Conservation (phyloP, 2,113 vertebrate genomes). For the Notiomystis cincta region DNA sequence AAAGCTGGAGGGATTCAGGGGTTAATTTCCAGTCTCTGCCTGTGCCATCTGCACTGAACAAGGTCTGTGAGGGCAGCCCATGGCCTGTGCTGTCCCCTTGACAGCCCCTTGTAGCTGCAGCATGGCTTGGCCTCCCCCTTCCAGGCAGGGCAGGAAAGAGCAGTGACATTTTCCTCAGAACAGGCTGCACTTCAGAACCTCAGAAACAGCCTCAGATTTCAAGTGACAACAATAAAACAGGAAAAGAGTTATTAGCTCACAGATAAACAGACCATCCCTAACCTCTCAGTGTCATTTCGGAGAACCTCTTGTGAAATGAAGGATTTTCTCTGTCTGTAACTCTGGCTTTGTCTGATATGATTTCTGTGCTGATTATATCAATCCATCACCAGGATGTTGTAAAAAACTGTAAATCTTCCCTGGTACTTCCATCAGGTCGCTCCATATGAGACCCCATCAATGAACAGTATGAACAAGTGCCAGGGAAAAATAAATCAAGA, state of each 20-base stretch:
- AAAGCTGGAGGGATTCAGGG: not conserved
- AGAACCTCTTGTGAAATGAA: slow-evolving; percentile 4
- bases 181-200: not conserved
- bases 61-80: not conserved
- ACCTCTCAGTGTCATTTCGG: not conserved
- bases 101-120: not conserved
- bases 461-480: not conserved
- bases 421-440: not conserved
- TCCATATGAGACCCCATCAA: not conserved
- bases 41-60: not conserved
- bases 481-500: slow-evolving; percentile 36
- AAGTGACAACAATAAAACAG: not conserved
- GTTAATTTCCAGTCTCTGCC: not conserved
- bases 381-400: not conserved
- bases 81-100: not conserved
- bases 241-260: not conserved
- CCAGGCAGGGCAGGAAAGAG: not conserved
- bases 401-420: not conserved
- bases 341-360: not conserved
- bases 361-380: not conserved
- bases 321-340: not conserved
- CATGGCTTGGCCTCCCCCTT: not conserved
- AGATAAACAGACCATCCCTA: slow-evolving; percentile 4
- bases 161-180: not conserved
- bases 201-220: not conserved